Evolutionary conservation across 2,888 invertebrate species (phyloP).

Genomic region (Agrochola circellaris): DNA sequence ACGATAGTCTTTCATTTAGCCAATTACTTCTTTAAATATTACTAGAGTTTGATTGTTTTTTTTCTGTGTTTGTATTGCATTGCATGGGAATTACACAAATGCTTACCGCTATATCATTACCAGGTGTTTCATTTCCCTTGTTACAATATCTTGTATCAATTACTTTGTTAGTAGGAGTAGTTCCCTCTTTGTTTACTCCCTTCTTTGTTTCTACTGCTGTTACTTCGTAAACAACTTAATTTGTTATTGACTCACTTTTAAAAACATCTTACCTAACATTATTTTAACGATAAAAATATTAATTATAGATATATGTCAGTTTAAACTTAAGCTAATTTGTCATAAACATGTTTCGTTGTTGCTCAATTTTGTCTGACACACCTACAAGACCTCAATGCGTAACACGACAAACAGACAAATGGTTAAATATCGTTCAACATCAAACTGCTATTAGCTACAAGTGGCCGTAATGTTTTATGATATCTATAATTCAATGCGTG

Average conservation of each 20-base stretch:
- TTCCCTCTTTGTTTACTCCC: slow-evolving; percentile 19
- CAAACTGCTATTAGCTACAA: slow-evolving; percentile 59
- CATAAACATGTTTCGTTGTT: slow-evolving; percentile 55
- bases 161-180: slow-evolving; percentile 34
- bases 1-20: slow-evolving; percentile 55
- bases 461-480: slow-evolving; percentile 64
- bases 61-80: slow-evolving; percentile 27
- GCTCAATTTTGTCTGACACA: slow-evolving; percentile 57
- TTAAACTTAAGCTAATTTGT: slow-evolving; percentile 48
- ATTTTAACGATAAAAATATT: slow-evolving; percentile 28
- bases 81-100: slow-evolving; percentile 25
- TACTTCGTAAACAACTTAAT: slow-evolving; percentile 17
- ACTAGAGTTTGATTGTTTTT: slow-evolving; percentile 37
- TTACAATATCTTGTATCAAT: slow-evolving; percentile 43
- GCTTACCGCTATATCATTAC: slow-evolving; percentile 6
- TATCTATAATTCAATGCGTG: slow-evolving; percentile 67
- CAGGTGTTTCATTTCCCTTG: slow-evolving; percentile 42
- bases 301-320: slow-evolving; percentile 34
- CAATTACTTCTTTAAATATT: slow-evolving; percentile 50
- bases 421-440: slow-evolving; percentile 55
- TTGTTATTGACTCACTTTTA: slow-evolving; percentile 9
- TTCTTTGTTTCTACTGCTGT: slow-evolving; percentile 15
- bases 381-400: slow-evolving; percentile 46
- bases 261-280: slow-evolving; percentile 22
- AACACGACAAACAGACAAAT: slow-evolving; percentile 59